Evolutionary conservation across 2,888 invertebrate species (phyloP).

Genomic region (Vannuccia rotundouncinata): DNA sequence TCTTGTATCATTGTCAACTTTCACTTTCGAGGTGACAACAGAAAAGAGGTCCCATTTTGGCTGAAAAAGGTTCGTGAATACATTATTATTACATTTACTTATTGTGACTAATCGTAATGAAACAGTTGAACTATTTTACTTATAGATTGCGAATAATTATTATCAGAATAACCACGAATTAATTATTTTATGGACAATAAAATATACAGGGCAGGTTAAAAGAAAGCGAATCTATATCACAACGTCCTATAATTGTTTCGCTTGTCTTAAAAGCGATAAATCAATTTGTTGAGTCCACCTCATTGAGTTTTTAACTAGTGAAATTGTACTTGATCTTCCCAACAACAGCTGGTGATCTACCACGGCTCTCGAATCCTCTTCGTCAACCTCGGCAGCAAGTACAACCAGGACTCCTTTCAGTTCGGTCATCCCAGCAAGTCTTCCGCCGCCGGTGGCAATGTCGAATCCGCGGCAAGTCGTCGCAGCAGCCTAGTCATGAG

Average conservation of each 20-base stretch:
- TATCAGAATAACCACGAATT: no score
- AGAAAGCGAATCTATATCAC: no score
- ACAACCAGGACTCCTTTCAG: neutral
- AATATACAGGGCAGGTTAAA: no score
- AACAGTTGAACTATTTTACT: no score
- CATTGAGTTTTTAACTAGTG: no score
- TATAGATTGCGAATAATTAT: no score
- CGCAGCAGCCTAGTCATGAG: neutral
- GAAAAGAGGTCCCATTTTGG: constrained; percentile 39
- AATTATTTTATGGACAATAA: no score
- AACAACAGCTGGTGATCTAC: constrained; percentile 37
- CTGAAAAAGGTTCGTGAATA: constrained; percentile 37
- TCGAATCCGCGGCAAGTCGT: neutral
- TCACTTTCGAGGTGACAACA: constrained; percentile 40
- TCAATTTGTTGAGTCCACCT: no score
- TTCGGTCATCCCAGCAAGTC: neutral
- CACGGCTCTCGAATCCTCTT: constrained; percentile 38
- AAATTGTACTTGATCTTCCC: no score
- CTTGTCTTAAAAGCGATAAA: no score
- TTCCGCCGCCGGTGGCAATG: neutral
- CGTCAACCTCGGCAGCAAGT: constrained; percentile 30
- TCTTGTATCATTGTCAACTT: constrained; percentile 39
- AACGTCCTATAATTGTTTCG: no score
- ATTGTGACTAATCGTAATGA: no score
- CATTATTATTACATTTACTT: neutral